Percentiles rank a stretch among this genome's conserved stretches.
phyloP scores from a whole-genome alignment of 2,797 vertebrate genomes.

The Hydrocynus forskahlii region DNA sequence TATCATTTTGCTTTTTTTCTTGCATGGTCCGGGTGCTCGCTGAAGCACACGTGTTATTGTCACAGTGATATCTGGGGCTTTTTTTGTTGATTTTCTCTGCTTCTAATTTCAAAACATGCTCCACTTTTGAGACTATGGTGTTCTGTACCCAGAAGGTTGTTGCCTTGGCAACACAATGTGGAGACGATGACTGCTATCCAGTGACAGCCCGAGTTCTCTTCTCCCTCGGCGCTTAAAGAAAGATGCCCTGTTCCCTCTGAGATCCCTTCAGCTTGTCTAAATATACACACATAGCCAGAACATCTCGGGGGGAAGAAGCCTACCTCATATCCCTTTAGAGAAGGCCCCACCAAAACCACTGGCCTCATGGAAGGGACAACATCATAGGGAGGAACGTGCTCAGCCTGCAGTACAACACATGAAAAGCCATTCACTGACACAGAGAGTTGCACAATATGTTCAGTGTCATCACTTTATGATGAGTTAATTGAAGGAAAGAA shows the following conservation, averaged over 20 bases:
- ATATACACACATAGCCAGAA: constrained; percentile 42
- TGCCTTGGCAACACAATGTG: constrained; percentile 75
- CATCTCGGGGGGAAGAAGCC: constrained; percentile 41
- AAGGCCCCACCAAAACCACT: constrained; percentile 95
- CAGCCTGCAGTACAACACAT: constrained; percentile 79
- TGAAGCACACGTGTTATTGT: constrained; percentile 31
- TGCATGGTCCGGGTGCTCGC: not conserved
- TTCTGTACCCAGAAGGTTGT: constrained; percentile 78
- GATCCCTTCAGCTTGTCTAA: constrained; percentile 53
- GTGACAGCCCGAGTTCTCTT: constrained; percentile 71
- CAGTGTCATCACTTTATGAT: not conserved
- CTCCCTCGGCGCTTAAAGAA: constrained; percentile 51
- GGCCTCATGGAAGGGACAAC: constrained; percentile 98
- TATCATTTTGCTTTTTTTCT: not conserved
- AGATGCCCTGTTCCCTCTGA: constrained; percentile 50
- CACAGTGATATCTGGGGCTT: constrained; percentile 37
- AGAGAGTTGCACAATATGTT: constrained; percentile 2
- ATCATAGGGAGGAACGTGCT: constrained; percentile 94
- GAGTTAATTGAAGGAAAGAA: not conserved
- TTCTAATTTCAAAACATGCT: constrained; percentile 76
- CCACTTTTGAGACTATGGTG: constrained; percentile 69
- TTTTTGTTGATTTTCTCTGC: constrained; percentile 59
- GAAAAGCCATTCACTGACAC: constrained; percentile 24
- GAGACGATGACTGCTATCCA: constrained; percentile 71
- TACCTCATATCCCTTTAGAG: constrained; percentile 98